Evolutionary conservation across 2,113 vertebrate species (phyloP), one percentile per base, ranked within the genome.

Genomic region (Alligator sinensis): DNA sequence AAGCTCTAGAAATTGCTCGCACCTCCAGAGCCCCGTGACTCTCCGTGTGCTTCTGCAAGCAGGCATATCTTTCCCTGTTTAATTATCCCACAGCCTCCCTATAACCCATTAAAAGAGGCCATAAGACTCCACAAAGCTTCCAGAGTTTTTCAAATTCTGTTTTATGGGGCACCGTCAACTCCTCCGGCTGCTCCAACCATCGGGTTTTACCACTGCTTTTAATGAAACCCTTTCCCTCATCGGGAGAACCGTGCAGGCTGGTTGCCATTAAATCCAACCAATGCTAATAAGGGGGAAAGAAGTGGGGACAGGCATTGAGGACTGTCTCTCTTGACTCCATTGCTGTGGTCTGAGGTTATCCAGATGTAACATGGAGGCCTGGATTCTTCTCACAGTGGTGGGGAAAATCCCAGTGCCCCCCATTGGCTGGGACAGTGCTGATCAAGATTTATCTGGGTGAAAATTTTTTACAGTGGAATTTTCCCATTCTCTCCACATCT

Each of bases 291-390:
- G 28, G 38, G 47, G 57, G 30, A 34, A 60, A 66, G n/a, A 57
- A 58, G 47, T 10, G 4, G 1, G 6, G 4, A 2, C 9, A 60
- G 24, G 68, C 2, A 77, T 14, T 3, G 10, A 54, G 11, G 2
- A 11, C 25, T 2, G 2, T 17, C 83, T 59, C 16, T 3, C 14
- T 19, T 90, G 34, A 19, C n/a, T 0, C 0, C 3, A 28, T 66
- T 28, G 16, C 27, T 15, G 16, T n/a, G 13, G 4, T 66, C 63
- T 13, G 22, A 79, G 75, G 28, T 11, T 79, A 64, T 14, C 7
- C 30, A 28, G 14, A 66, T 28, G n/a, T 10, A 66, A 28, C 27
- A n/a, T 17, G 9, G 63, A 28, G 34, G n/a, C 57, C 70, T 34
- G 68, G 27, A 24, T 79, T 63, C 38, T 85, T 66, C 38, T 38